Evolutionary conservation across 2,888 invertebrate species (phyloP).

Genomic region (Rapana venosa): DNA sequence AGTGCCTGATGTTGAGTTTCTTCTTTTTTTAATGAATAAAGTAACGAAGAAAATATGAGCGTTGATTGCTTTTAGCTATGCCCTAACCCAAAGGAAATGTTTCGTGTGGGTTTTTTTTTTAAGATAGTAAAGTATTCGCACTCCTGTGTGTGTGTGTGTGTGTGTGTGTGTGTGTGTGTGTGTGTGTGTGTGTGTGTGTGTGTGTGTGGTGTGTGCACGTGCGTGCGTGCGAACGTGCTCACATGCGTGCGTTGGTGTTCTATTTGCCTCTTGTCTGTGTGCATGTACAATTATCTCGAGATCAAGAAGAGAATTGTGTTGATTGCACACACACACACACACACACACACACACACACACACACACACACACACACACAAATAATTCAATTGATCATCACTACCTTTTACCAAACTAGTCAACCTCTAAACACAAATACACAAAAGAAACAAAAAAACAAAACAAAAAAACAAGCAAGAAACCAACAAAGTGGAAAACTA

Average conservation of each 20-base stretch:
- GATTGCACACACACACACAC: too few species aligned
- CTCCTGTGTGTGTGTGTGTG: background rate
- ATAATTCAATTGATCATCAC: too few species aligned
- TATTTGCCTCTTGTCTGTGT: background rate
- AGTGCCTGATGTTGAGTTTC: too few species aligned
- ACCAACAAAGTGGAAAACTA: too few species aligned
- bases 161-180: conserved; percentile 3
- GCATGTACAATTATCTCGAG: background rate
- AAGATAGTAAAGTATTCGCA: background rate
- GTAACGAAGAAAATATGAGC: too few species aligned
- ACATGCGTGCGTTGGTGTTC: background rate
- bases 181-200: conserved; percentile 2
- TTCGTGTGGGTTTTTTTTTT: background rate
- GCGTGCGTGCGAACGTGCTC: background rate
- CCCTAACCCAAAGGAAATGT: background rate
- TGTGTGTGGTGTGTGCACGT: background rate
- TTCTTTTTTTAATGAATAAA: too few species aligned
- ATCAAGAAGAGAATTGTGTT: background rate
- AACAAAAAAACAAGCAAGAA: background rate
- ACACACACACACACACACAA: background rate
- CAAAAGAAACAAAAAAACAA: background rate
- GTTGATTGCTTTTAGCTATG: too few species aligned
- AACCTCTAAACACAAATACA: too few species aligned
- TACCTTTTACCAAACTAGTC: too few species aligned
- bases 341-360: background rate